Evolutionary conservation across 2,113 vertebrate genomes (phyloP).

Genomic region (Cavia aperea): DNA sequence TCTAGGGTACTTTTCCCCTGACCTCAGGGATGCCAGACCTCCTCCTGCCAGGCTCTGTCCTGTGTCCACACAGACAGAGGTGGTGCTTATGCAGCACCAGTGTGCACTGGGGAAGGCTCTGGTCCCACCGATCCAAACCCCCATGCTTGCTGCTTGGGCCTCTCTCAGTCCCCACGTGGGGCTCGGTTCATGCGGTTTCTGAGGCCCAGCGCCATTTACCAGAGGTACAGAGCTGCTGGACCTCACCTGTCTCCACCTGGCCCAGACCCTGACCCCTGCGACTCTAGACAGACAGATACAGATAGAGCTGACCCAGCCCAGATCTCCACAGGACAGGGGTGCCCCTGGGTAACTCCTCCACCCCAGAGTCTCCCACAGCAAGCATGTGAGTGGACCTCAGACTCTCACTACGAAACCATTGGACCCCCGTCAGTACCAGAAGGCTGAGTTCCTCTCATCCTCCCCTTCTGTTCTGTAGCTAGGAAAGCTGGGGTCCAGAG

Average conservation of each 20-base stretch:
- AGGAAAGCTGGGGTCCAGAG: background rate
- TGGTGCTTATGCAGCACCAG: background rate
- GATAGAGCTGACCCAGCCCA: background rate
- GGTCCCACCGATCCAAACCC: background rate
- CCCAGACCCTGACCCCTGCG: background rate
- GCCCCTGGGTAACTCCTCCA: background rate
- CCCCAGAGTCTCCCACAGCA: background rate
- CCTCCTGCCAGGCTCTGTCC: background rate
- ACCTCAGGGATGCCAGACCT: background rate
- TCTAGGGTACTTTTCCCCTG: background rate
- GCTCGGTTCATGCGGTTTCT: background rate
- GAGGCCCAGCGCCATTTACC: background rate
- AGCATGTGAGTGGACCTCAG: background rate
- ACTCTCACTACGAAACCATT: background rate
- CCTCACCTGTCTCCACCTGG: background rate
- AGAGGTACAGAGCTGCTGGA: background rate
- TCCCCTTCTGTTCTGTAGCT: background rate
- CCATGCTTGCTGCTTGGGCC: background rate
- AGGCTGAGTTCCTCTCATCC: background rate
- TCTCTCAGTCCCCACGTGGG: background rate
- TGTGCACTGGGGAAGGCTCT: background rate
- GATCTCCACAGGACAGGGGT: background rate
- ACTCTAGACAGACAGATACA: background rate
- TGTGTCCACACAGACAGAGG: background rate
- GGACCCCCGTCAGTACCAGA: background rate